phyloP scores from a whole-genome alignment of 1,140 invertebrate species.

The Muscidifurax raptorellus region DNA sequence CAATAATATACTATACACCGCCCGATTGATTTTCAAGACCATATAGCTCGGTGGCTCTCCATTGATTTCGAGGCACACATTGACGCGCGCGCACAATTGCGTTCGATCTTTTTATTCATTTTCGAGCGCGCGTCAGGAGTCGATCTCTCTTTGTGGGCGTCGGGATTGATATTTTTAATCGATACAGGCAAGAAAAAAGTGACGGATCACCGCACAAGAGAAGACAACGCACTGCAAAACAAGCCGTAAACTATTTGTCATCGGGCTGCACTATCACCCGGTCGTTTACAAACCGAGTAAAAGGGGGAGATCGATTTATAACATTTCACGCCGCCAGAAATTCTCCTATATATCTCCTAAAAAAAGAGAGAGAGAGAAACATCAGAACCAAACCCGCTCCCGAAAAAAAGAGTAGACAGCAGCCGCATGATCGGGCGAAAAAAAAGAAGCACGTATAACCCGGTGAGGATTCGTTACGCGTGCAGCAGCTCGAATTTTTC shows the following conservation, averaged over 20 bases:
- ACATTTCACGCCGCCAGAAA: slow-evolving; percentile 34
- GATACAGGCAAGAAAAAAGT: too few species aligned
- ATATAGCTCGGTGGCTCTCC: too few species aligned
- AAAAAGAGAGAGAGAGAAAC: slow-evolving; percentile 2
- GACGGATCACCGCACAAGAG: too few species aligned
- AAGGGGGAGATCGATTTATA: slow-evolving; percentile 45
- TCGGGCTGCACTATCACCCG: background rate
- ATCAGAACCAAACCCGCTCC: slow-evolving; percentile 25
- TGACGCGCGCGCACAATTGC: too few species aligned
- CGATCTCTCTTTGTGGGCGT: too few species aligned
- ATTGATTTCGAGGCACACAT: background rate
- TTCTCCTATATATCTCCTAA: background rate
- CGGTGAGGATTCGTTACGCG: slow-evolving; percentile 43
- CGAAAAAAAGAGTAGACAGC: slow-evolving; percentile 2
- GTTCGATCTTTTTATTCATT: background rate
- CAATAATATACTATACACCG: too few species aligned
- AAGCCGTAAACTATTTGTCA: slow-evolving; percentile 47
- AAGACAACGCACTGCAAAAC: slow-evolving; percentile 12
- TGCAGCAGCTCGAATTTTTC: slow-evolving; percentile 4
- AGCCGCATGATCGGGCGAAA: slow-evolving; percentile 6
- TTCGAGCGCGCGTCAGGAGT: background rate
- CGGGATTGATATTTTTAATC: too few species aligned
- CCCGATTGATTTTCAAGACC: background rate
- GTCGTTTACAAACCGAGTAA: slow-evolving; percentile 29
- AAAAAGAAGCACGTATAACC: slow-evolving; percentile 13